A percentile compares a stretch with the other conserved stretches of the same genome.
Conservation (phyloP, 2,888 invertebrate species). For the Entomobrya multifasciata region DNA sequence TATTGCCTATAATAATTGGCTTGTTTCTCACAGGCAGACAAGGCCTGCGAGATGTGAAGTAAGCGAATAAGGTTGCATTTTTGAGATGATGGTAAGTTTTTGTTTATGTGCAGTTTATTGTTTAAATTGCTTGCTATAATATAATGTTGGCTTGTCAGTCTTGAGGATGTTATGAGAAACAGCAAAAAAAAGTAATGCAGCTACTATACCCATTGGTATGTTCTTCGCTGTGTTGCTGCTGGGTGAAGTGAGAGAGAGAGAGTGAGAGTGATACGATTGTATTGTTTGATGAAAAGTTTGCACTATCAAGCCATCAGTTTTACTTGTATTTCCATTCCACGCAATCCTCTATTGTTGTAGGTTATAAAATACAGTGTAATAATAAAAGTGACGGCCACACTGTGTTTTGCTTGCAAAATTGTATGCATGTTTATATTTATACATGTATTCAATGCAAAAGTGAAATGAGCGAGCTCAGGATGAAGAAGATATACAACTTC, state of each 20-base stretch:
- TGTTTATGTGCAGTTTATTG: conserved; percentile 25
- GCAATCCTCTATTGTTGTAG: conserved; percentile 25
- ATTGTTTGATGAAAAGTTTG: background rate
- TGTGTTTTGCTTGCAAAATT: background rate
- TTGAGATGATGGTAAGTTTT: background rate
- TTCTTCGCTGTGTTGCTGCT: background rate
- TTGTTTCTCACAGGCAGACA: conserved; percentile 9
- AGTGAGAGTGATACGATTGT: conserved; percentile 25
- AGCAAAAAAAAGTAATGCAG: background rate
- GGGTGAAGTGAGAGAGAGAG: background rate
- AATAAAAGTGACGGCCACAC: background rate
- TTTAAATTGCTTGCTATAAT: background rate
- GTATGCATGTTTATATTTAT: background rate
- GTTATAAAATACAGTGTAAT: background rate
- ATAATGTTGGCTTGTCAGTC: background rate
- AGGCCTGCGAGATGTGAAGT: conserved; percentile 5
- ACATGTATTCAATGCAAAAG: background rate
- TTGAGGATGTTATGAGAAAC: conserved; percentile 13
- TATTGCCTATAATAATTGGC: conserved; percentile 4
- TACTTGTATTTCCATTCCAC: conserved; percentile 2
- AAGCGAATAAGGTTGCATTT: background rate
- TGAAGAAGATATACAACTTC: background rate
- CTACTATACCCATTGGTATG: background rate
- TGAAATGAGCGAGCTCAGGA: background rate
- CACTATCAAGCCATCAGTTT: conserved; percentile 23